Base-by-base conservation (phyloP, 2,888 invertebrate species). In the Trichacis sp. region DNA sequence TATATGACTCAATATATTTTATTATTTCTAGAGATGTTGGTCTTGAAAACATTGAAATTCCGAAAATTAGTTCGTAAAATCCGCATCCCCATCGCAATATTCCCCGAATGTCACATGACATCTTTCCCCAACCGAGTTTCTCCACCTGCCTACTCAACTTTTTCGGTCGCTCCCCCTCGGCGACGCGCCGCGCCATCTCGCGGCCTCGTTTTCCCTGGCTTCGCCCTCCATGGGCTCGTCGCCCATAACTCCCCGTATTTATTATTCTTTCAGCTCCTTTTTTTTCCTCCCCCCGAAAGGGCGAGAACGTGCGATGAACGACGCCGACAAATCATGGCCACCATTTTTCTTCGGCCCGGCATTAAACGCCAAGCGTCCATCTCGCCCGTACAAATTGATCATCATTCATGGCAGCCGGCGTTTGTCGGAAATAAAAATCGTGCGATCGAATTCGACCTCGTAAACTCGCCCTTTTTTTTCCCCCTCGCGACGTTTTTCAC, bases 101-200 rank as follows among this genome's bases (percentile, higher is more conserved):
- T n/a, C n/a, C n/a, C n/a, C n/a, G n/a, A n/a, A 24, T 8, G 4
- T 63, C 59, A 62, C 58, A 61, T 61, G 70, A 72, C 76, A 72
- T 72, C 73, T 75, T 72, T 68, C 72, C 72, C 71, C 72, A 66
- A 69, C 70, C 66, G 55, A 52, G 59, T 55, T 46, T 51, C 38
- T 19, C 36, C 18, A 36, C 43, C 46, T 19, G 19, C 47, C 51
- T 36, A 36, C 50, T 20, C 17, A 46, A 51, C 58, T 52, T 52
- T 57, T 58, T 46, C 47, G 38, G 38, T 11, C 51, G 24, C 49
- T 57, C 57, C 45, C 40, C 38, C 20, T 50, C 45, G 29, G 30
- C 45, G 46, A 54, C 47, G 55, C 59, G 51, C 42, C 17, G 52
- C 55, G 47, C 64, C 58, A 58, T 59, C 64, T 60, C 52, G 29